Percentiles rank a stretch among this genome's conserved stretches.
phyloP scores from a whole-genome alignment of 2,113 vertebrate species.

The Anas platyrhynchos region DNA sequence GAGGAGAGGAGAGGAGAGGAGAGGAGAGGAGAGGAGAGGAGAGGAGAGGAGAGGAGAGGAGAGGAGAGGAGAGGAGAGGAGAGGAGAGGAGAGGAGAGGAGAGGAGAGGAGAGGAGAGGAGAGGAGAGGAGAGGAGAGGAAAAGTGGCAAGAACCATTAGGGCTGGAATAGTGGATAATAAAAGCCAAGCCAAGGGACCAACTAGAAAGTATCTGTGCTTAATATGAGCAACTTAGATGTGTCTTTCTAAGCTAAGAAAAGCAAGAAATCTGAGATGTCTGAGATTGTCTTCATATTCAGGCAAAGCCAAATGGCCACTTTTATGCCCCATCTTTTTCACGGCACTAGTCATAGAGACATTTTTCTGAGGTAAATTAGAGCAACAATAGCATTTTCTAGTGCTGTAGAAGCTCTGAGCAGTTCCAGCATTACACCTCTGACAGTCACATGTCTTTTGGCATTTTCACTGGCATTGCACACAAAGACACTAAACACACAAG shows the following conservation, averaged over 20 bases:
- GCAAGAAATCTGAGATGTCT: not conserved
- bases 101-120: no score
- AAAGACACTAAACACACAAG: not conserved
- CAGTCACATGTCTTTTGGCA: not conserved
- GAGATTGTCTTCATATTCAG: not conserved
- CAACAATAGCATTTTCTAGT: not conserved
- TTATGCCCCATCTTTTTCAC: not conserved
- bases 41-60: not conserved
- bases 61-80: no score
- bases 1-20: no score
- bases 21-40: no score
- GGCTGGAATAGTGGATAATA: not conserved
- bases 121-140: not conserved
- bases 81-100: no score
- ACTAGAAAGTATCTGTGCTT: not conserved
- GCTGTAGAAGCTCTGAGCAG: not conserved
- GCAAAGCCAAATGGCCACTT: not conserved
- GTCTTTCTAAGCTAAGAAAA: not conserved
- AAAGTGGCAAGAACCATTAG: not conserved
- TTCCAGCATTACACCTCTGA: not conserved
- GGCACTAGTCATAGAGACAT: not conserved
- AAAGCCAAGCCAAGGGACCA: constrained; percentile 20
- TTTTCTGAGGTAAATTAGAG: not conserved
- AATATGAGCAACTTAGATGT: not conserved
- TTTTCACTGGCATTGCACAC: not conserved